These are phyloP conservation scores for Galagoides demidoff DNA, from an alignment of 2,797 vertebrate species.

Conservation along the genomic window DNA sequence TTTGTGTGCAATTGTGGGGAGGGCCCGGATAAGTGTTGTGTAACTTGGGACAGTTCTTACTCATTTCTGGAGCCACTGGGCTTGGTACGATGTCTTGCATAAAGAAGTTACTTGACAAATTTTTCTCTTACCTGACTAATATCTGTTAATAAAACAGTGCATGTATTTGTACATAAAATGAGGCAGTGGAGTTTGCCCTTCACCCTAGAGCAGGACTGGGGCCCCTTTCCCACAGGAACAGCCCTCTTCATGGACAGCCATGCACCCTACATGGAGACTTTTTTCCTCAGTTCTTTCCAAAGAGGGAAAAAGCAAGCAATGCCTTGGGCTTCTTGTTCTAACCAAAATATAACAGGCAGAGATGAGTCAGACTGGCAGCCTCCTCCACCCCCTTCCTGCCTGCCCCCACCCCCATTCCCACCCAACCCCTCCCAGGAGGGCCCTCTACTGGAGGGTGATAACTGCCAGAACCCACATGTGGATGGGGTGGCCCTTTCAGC, in stretches of 20 bases:
- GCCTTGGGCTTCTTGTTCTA: slow-evolving; percentile 28
- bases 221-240: neutral
- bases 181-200: neutral
- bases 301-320: neutral
- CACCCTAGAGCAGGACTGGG: neutral
- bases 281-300: neutral
- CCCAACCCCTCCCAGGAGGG: neutral
- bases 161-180: neutral
- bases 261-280: neutral
- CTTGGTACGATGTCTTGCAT: neutral
- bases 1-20: rapidly evolving
- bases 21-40: rapidly evolving
- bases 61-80: neutral
- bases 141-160: neutral
- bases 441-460: neutral
- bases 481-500: neutral
- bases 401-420: neutral
- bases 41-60: neutral
- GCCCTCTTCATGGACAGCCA: neutral
- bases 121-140: neutral
- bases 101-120: neutral
- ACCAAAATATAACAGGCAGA: neutral
- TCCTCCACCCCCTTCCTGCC: neutral
- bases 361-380: slow-evolving; percentile 46
- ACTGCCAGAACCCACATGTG: neutral